Evolutionary conservation across 2,888 invertebrate genomes (phyloP), one percentile per base, ranked within the genome.

Genomic region (Melieria crassipennis): DNA sequence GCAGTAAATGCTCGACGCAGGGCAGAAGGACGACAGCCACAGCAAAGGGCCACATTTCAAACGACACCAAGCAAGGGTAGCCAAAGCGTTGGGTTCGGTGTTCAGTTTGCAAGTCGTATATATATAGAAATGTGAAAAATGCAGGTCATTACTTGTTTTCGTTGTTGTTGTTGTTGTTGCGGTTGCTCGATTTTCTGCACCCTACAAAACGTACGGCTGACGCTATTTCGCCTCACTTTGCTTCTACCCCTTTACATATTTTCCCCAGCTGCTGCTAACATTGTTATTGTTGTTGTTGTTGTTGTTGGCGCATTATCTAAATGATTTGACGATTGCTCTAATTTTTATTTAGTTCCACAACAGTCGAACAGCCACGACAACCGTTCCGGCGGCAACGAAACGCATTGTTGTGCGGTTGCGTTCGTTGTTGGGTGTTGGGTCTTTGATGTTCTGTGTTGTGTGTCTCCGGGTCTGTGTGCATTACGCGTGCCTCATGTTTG

Each of bases 101-200:
- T 30, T 30, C 30, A 30, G 30, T 30, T 30, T 30, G 30, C 30
- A 30, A 30, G 30, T 30, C 30, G 30, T 3, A 30, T 30, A 30
- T 30, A 30, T 46, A n/a, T 7, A 63, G 5, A 65, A 70, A 75
- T 79, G 63, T 56, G 60, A 70, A 77, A 78, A 79, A 81, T 80
- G 79, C 80, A 79, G 81, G 79, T 79, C 81, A 81, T 81, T 80
- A 81, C 79, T 76, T 79, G 76, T 69, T 71, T 48, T 47, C 52
- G 55, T 50, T 10, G 52, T 62, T 55, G 43, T n/a, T 65, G 50
- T 43, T 55, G 55, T 55, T 45, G 13, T 30, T 65, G 47, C 9
- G 46, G 63, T 46, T 10, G 9, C 45, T 30, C 30, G 30, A 30
- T 30, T 16, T 46, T 1, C n/a, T 10, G 30, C 9, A 4, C 43